Conservation (phyloP, 1,140 invertebrate species). For the Penaeus japonicus region DNA sequence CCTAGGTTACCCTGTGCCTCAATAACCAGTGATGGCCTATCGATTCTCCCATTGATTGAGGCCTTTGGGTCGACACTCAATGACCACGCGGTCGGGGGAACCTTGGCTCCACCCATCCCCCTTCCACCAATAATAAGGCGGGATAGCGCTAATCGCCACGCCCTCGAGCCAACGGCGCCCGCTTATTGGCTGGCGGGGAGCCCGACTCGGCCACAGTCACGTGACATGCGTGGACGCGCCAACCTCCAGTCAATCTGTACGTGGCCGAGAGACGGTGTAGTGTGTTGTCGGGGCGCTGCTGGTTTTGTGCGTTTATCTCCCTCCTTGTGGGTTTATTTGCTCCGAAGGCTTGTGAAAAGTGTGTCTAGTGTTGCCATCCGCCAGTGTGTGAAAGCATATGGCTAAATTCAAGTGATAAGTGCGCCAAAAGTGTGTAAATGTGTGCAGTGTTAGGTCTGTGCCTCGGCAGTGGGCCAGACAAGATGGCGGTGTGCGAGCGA, state of each 20-base stretch:
- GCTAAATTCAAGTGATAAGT: constrained; percentile 35
- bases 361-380: constrained; percentile 30
- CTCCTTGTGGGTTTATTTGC: constrained; percentile 10
- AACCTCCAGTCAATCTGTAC: constrained; percentile 48
- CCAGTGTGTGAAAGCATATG: constrained; percentile 25
- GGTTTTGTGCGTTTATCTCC: constrained; percentile 31
- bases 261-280: constrained; percentile 46
- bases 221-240: constrained; percentile 51
- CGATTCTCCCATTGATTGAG: constrained; percentile 53
- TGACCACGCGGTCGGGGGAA: constrained; percentile 48
- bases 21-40: constrained; percentile 51
- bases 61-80: constrained; percentile 45
- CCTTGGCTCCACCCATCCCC: constrained; percentile 26
- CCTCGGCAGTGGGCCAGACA: constrained; percentile 48
- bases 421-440: constrained; percentile 41
- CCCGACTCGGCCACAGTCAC: constrained; percentile 48
- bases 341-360: constrained; percentile 29
- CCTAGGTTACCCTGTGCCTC: constrained; percentile 17
- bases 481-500: constrained; percentile 52
- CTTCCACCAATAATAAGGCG: background rate
- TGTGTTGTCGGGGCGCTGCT: constrained; percentile 43
- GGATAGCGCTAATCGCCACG: constrained; percentile 22
- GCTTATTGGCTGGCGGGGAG: constrained; percentile 27
- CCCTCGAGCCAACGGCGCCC: background rate
- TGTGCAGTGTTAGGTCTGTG: constrained; percentile 41